Percentiles rank a stretch among this genome's conserved stretches.
Evolutionary conservation across 2,797 vertebrate genomes (phyloP).

Genomic region (Meriones psammophilus): DNA sequence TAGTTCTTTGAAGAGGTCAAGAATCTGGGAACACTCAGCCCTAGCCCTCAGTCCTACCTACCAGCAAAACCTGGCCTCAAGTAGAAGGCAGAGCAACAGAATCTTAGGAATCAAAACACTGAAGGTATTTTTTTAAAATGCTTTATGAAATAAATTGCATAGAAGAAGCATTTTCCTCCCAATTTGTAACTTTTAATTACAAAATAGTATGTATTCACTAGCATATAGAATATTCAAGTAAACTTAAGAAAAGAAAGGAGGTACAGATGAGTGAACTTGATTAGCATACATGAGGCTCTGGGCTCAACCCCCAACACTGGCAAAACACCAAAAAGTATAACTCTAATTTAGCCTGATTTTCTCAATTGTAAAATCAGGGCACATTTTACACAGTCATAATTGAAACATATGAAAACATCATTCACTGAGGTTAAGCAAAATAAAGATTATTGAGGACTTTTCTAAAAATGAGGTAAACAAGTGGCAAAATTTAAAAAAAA

Average conservation of each 20-base stretch:
- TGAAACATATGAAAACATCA: neutral
- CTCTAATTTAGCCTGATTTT: neutral
- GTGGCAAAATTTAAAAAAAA: neutral
- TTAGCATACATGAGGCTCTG: neutral
- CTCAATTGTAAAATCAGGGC: neutral
- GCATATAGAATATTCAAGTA: neutral
- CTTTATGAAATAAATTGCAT: neutral
- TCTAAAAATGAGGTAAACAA: neutral
- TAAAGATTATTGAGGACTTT: neutral
- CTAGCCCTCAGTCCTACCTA: neutral
- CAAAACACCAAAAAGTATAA: neutral
- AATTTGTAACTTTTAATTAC: neutral
- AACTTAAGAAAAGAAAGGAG: neutral
- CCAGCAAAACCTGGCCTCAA: slow-evolving; percentile 24
- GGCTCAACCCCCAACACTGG: neutral
- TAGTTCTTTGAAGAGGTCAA: neutral
- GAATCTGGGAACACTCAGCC: neutral
- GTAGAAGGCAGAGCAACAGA: neutral
- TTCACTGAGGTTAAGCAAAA: neutral
- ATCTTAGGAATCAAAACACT: neutral
- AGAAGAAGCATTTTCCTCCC: neutral
- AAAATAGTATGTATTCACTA: neutral
- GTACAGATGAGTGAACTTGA: neutral
- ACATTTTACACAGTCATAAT: neutral
- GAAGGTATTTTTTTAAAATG: neutral